Evolutionary conservation across 2,888 invertebrate species (phyloP).

Genomic region (Leptodirus hochenwartii): DNA sequence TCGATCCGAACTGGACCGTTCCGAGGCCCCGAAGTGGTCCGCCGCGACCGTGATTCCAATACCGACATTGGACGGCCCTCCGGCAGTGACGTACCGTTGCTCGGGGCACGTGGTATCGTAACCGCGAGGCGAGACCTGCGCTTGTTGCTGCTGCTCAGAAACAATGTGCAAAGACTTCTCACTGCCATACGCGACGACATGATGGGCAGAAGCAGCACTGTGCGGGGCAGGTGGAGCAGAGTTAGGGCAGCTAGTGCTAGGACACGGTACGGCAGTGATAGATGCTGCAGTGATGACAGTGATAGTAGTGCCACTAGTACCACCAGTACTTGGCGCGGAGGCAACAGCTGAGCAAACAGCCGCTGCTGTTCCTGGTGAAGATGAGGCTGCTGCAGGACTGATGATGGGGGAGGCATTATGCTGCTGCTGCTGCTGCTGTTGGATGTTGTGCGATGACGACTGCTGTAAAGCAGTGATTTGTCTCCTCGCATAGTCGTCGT

Average conservation of each 20-base stretch:
- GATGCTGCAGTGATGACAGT: background rate
- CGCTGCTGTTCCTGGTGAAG: slow-evolving; percentile 11
- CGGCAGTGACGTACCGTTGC: slow-evolving; percentile 8
- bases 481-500: slow-evolving; percentile 27
- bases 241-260: slow-evolving; percentile 13
- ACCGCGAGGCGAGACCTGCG: background rate
- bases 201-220: slow-evolving; percentile 7
- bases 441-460: slow-evolving; percentile 12
- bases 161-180: slow-evolving; percentile 10
- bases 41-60: too few relatives aligned
- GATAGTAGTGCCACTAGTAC: too few relatives aligned
- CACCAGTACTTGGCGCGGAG: too few relatives aligned
- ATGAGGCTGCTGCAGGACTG: slow-evolving; percentile 8
- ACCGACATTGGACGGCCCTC: slow-evolving; percentile 6
- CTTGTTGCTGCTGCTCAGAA: slow-evolving; percentile 7
- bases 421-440: slow-evolving; percentile 5
- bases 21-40: slow-evolving; percentile 17
- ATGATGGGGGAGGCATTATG: slow-evolving; percentile 1
- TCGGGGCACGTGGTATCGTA: too few relatives aligned
- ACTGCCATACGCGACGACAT: slow-evolving; percentile 7
- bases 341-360: slow-evolving; percentile 9
- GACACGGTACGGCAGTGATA: slow-evolving; percentile 7
- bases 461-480: slow-evolving; percentile 20
- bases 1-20: slow-evolving; percentile 23
- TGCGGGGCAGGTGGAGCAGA: slow-evolving; percentile 12